Conservation (phyloP, 2,113 vertebrate genomes). For the Acrocephalus arundinaceus region DNA sequence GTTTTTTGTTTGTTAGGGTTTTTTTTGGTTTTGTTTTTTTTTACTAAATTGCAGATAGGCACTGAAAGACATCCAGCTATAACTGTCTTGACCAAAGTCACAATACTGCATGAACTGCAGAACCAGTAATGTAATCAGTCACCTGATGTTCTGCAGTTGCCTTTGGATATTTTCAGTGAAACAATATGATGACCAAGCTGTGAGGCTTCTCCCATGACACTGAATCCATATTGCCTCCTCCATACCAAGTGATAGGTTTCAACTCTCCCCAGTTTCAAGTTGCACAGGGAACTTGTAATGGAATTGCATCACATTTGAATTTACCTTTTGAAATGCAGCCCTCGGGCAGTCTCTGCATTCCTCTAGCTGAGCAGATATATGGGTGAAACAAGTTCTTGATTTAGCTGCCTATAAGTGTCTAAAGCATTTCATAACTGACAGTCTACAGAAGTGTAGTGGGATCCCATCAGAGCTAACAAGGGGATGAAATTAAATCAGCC, state of each 20-base stretch:
- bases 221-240: not conserved
- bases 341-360: slow-evolving; percentile 2
- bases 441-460: not conserved
- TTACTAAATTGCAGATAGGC: not conserved
- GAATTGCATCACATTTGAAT: slow-evolving; percentile 2
- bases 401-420: slow-evolving; percentile 40
- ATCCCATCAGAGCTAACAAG: not conserved
- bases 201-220: not conserved
- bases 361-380: not conserved
- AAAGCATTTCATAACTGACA: slow-evolving; percentile 10
- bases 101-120: not conserved
- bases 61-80: not conserved
- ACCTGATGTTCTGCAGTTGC: slow-evolving; percentile 19
- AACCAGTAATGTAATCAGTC: slow-evolving; percentile 7
- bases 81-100: not conserved
- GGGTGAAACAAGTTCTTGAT: slow-evolving; percentile 52
- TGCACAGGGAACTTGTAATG: not conserved
- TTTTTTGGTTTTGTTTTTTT: not conserved
- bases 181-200: not conserved
- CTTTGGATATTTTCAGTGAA: slow-evolving; percentile 13
- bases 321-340: slow-evolving; percentile 51
- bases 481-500: not conserved
- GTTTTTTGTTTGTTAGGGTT: not conserved
- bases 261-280: not conserved
- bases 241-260: not conserved